phyloP scores from a whole-genome alignment of 2,113 vertebrate genomes.

The Nibea coibor region DNA sequence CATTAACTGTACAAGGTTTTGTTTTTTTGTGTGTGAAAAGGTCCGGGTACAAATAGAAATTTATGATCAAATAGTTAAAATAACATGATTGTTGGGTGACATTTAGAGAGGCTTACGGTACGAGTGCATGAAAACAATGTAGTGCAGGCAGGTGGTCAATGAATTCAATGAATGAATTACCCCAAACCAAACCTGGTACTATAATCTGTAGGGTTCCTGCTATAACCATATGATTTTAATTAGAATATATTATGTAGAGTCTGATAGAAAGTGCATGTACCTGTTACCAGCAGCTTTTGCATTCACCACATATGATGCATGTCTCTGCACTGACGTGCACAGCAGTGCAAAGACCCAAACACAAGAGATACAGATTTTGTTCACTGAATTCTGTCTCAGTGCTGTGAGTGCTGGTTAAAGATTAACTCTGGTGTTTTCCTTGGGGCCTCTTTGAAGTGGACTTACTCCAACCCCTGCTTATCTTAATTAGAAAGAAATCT shows the following conservation, averaged over 20 bases:
- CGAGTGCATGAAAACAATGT: not conserved
- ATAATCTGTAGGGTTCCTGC: not conserved
- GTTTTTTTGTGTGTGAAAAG: not conserved
- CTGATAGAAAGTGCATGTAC: not conserved
- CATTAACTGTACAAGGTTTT: slow-evolving; percentile 7
- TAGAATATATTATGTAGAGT: not conserved
- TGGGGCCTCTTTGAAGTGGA: slow-evolving; percentile 80
- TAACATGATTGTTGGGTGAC: slow-evolving; percentile 13
- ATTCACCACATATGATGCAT: not conserved
- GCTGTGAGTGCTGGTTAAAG: slow-evolving; percentile 70
- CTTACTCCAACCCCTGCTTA: slow-evolving; percentile 75
- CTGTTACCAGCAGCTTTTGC: not conserved
- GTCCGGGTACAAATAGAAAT: slow-evolving; percentile 1
- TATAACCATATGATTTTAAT: not conserved
- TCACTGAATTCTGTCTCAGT: slow-evolving; percentile 54
- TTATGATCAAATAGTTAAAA: slow-evolving; percentile 15
- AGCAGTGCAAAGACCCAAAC: slow-evolving; percentile 13
- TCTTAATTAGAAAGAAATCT: slow-evolving; percentile 81
- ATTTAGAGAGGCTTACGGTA: slow-evolving; percentile 6
- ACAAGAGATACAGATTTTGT: slow-evolving; percentile 39
- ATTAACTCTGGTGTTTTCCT: slow-evolving; percentile 80
- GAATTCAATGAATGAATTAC: slow-evolving; percentile 17
- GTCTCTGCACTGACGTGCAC: not conserved
- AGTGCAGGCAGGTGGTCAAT: not conserved
- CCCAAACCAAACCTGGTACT: not conserved